Percentiles rank a stretch among this genome's conserved stretches.
phyloP scores from a whole-genome alignment of 2,888 invertebrate species.

The Pyrocoelia pectoralis region DNA sequence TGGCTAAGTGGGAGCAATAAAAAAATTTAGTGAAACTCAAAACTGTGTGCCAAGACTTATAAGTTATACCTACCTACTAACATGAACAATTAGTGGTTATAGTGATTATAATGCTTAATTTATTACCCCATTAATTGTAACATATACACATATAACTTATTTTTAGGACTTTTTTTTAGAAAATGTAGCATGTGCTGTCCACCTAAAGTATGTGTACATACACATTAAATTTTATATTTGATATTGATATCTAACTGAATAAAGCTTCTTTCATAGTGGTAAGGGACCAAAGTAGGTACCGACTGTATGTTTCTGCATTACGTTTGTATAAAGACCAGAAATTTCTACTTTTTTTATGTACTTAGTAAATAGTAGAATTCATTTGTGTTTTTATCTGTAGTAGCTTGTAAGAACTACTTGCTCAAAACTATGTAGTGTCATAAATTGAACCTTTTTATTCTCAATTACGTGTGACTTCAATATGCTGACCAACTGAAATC shows the following conservation, averaged over 20 bases:
- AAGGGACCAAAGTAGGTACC: constrained; percentile 36
- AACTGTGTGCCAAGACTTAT: constrained; percentile 30
- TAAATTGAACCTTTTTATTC: constrained; percentile 1
- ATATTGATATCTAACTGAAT: constrained; percentile 26
- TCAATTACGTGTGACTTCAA: background rate
- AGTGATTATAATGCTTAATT: constrained; percentile 14
- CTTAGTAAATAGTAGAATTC: background rate
- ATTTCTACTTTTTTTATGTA: background rate
- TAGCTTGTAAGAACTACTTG: constrained; percentile 21
- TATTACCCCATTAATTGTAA: constrained; percentile 9
- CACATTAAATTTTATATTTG: constrained; percentile 37
- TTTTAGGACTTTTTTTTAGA: constrained; percentile 28
- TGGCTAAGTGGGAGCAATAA: constrained; percentile 33
- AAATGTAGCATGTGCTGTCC: constrained; percentile 28
- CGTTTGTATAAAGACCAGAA: constrained; percentile 2
- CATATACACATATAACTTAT: constrained; percentile 18
- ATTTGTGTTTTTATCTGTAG: constrained; percentile 5
- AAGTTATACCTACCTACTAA: constrained; percentile 11
- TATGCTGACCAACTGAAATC: background rate
- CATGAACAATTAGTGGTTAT: constrained; percentile 15
- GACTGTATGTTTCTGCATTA: constrained; percentile 8
- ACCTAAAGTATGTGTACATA: constrained; percentile 29
- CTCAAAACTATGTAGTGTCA: constrained; percentile 14
- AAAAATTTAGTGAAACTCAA: constrained; percentile 24
- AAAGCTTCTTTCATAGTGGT: constrained; percentile 31